Conservation (phyloP, 2,888 invertebrate species). For the Prosapia bicincta region DNA sequence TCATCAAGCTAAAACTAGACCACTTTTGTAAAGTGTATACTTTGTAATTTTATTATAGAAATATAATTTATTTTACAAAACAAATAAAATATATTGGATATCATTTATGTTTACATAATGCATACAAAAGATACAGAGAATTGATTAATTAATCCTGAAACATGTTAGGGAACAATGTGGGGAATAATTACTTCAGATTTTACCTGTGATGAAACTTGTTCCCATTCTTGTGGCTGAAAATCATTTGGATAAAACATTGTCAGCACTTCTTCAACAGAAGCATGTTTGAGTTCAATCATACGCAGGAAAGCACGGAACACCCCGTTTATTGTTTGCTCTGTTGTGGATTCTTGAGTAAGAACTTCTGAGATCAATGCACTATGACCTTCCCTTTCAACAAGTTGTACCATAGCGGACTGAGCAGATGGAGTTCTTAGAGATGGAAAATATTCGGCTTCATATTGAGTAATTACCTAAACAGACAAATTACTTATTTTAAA, state of each 20-base stretch:
- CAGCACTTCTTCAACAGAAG: slow-evolving; percentile 80
- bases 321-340: slow-evolving; percentile 73
- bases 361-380: slow-evolving; percentile 71
- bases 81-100: no score
- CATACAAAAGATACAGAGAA: no score
- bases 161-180: no score
- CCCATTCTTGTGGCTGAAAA: slow-evolving; percentile 78
- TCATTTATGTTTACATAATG: no score
- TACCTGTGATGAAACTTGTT: slow-evolving; percentile 56
- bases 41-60: no score
- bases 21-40: no score
- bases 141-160: no score
- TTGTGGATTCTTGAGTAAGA: slow-evolving; percentile 71
- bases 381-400: slow-evolving; percentile 80
- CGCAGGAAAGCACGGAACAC: slow-evolving; percentile 83
- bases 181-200: no score
- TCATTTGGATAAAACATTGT: slow-evolving; percentile 79
- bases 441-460: slow-evolving; percentile 75
- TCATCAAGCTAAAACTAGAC: no score
- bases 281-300: slow-evolving; percentile 77
- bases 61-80: no score
- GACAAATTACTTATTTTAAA: not conserved
- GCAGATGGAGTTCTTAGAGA: slow-evolving; percentile 75
- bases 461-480: slow-evolving; percentile 49
- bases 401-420: slow-evolving; percentile 77